Percentiles rank a stretch among this genome's conserved stretches.
phyloP scores from a whole-genome alignment of 1,140 invertebrate species.

The Drosophila parvula region DNA sequence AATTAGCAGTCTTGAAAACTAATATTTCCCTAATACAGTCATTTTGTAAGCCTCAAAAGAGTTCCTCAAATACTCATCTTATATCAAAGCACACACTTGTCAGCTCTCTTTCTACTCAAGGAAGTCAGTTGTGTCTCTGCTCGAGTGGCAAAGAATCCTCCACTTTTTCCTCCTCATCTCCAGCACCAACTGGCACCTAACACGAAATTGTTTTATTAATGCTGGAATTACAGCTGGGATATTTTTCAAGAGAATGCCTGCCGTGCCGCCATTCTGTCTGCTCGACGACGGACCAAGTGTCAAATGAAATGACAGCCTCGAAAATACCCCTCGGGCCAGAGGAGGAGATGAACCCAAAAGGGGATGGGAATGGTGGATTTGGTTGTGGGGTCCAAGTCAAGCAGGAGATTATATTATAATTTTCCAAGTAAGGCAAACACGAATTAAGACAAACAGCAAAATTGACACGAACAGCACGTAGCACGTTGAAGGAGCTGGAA shows the following conservation, averaged over 20 bases:
- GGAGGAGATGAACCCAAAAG: constrained; percentile 18
- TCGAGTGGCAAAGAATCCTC: constrained; percentile 27
- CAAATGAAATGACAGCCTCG: constrained; percentile 44
- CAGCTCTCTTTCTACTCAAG: constrained; percentile 19
- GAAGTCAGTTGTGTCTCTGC: constrained; percentile 44
- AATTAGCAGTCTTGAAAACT: not conserved
- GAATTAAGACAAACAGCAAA: constrained; percentile 68
- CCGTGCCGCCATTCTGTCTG: constrained; percentile 17
- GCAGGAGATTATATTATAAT: constrained; percentile 76
- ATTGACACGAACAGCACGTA: constrained; percentile 83
- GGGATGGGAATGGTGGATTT: not conserved
- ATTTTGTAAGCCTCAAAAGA: not conserved
- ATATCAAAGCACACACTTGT: constrained; percentile 21
- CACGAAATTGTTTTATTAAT: constrained; percentile 46
- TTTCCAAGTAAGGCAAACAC: constrained; percentile 77
- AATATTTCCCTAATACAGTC: not conserved
- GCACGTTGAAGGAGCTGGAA: constrained; percentile 59
- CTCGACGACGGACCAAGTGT: constrained; percentile 39
- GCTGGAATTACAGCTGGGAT: constrained; percentile 41
- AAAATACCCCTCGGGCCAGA: constrained; percentile 26
- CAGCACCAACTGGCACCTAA: constrained; percentile 19
- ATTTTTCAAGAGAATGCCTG: constrained; percentile 35
- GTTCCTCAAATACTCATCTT: not conserved
- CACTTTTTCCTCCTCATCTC: not conserved
- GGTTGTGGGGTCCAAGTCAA: constrained; percentile 20